Percentiles rank a stretch among this genome's conserved stretches.
phyloP scores from a whole-genome alignment of 2,797 vertebrate genomes.

The Poecilia velifera region DNA sequence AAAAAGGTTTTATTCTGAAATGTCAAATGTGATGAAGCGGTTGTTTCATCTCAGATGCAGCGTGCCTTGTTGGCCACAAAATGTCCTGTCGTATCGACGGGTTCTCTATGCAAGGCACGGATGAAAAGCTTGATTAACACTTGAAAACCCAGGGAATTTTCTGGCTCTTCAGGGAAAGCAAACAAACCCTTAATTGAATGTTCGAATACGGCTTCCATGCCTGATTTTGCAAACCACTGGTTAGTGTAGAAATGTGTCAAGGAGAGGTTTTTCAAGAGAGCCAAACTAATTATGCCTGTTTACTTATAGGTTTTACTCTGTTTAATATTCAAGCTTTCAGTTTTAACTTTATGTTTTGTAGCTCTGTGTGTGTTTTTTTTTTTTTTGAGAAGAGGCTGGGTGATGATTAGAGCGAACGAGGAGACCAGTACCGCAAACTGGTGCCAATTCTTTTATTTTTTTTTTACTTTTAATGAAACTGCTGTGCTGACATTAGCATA shows the following conservation, averaged over 20 bases:
- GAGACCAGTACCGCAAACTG: slow-evolving; percentile 25
- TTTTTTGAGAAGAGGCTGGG: slow-evolving; percentile 14
- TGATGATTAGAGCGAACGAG: slow-evolving; percentile 46
- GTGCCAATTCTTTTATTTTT: background rate
- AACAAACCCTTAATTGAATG: slow-evolving; percentile 39
- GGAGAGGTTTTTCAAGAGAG: slow-evolving; percentile 18
- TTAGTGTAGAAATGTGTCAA: slow-evolving; percentile 22
- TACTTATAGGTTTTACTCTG: slow-evolving; percentile 1
- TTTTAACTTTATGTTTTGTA: slow-evolving; percentile 14
- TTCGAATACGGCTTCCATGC: slow-evolving; percentile 9
- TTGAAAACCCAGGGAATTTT: slow-evolving; percentile 36
- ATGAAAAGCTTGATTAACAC: slow-evolving; percentile 48
- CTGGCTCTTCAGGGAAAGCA: slow-evolving; percentile 19
- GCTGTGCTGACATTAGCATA: slow-evolving; percentile 66
- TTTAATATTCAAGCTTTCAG: slow-evolving; percentile 15
- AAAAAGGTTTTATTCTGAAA: slow-evolving; percentile 11
- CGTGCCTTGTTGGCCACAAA: slow-evolving; percentile 15
- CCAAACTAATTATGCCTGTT: background rate
- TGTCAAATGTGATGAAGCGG: slow-evolving; percentile 6
- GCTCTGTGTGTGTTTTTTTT: background rate
- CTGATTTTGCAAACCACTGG: slow-evolving; percentile 12
- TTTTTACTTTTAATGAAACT: slow-evolving; percentile 17
- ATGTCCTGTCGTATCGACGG: slow-evolving; percentile 11
- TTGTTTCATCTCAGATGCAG: slow-evolving; percentile 21
- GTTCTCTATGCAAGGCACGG: slow-evolving; percentile 10